Evolutionary conservation across 2,888 invertebrate genomes (phyloP), one percentile per base, ranked within the genome.

Genomic region (Lithophane socia): DNA sequence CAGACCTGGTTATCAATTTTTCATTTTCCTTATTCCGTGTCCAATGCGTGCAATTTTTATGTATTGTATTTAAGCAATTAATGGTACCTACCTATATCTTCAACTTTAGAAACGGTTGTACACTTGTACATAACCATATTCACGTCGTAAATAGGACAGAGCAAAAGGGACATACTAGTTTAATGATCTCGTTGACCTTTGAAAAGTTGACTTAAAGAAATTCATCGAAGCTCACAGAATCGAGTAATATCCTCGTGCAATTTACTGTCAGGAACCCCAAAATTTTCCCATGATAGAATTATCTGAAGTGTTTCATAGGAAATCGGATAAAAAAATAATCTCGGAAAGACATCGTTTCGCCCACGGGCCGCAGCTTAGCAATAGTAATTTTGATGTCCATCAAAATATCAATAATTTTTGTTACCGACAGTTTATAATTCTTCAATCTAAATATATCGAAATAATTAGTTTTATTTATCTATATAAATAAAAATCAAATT

Each of bases 121-220:
- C 16, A 24, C 64, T 64, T 18, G 5, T 44, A n/a, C 1, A 44
- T 44, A 16, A 18, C 9, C 44, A 24, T 4, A 10, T 44, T 47
- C 18, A 56, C 7, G 2, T 54, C 5, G 1, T 61, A 61, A 44
- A 77, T 16, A 67, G 56, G 3, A 56, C 10, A 24, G 5, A 44
- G 13, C 2, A 21, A 54, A 54, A 66, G 16, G 2, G 21, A 3
- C 18, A 60, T 10, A 37, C 37, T 21, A 9, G 47, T 13, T 13
- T 52, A 82, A 70, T 47, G 54, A 65, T 49, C 37, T 72, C 18
- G 24, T 68, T 83, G 63, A 71, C 83, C 60, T 72, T 82, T 54
- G 37, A 54, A 72, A 47, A 71, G 3, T 8, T 56, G 44, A n/a
- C 21, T 3, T 24, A 64, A 52, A 71, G 29, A 79, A 64, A 49